Percentiles rank a stretch among this genome's conserved stretches.
Conservation (phyloP, 2,797 vertebrate genomes). For the Acanthiza pusilla region DNA sequence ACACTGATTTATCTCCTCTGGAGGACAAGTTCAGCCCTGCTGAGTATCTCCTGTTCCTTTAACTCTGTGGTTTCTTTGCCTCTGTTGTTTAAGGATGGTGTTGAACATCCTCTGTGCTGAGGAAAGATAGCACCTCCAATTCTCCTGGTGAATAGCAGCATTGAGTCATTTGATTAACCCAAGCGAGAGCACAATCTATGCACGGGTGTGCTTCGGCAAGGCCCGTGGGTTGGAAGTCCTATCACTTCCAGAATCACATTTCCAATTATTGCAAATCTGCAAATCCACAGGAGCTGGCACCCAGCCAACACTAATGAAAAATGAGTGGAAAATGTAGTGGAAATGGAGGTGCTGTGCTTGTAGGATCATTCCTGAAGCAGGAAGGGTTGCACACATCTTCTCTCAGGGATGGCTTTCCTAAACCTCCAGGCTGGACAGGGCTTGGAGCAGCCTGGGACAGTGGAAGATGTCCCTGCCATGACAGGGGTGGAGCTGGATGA, state of each 20-base stretch:
- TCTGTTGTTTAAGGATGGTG: too few relatives aligned
- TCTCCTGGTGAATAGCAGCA: background rate
- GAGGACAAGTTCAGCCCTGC: too few relatives aligned
- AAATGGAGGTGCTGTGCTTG: background rate
- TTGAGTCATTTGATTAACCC: background rate
- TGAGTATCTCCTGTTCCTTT: too few relatives aligned
- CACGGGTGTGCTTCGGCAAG: background rate
- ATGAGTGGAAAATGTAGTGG: fast-evolving
- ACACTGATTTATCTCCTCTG: too few relatives aligned
- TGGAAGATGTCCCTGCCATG: background rate
- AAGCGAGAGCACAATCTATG: background rate
- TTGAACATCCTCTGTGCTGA: background rate
- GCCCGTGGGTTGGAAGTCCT: background rate
- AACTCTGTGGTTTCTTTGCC: too few relatives aligned
- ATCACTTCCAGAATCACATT: background rate
- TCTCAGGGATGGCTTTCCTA: background rate
- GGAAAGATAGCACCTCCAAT: background rate
- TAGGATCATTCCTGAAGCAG: fast-evolving
- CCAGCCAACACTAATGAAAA: background rate
- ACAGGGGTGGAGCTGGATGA: background rate
- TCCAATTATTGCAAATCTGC: background rate
- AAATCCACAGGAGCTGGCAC: background rate
- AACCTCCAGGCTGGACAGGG: background rate
- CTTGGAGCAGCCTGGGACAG: background rate
- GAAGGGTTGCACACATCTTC: fast-evolving